Evolutionary conservation across 2,113 vertebrate genomes (phyloP).

Genomic region (Carlito syrichta): DNA sequence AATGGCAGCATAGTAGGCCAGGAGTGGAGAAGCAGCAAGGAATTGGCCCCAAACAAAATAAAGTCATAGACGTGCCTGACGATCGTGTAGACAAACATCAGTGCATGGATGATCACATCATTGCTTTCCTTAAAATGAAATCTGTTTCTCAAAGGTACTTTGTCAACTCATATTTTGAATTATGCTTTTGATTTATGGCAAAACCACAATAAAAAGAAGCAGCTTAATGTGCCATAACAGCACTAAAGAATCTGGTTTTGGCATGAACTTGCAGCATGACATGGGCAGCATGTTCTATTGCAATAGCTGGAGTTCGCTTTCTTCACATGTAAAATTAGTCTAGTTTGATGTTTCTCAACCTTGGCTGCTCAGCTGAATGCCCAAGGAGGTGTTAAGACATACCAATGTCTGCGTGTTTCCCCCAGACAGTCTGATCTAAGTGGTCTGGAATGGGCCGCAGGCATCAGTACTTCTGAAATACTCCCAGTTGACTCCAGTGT

Average conservation of each 20-base stretch:
- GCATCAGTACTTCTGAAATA: background rate
- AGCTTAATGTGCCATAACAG: background rate
- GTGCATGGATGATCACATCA: background rate
- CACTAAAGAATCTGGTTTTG: background rate
- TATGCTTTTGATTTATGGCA: background rate
- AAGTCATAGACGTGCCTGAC: background rate
- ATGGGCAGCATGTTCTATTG: background rate
- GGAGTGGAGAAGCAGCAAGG: background rate
- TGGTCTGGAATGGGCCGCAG: background rate
- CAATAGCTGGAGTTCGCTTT: background rate
- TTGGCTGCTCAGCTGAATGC: background rate
- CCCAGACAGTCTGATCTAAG: background rate
- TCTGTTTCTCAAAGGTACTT: background rate
- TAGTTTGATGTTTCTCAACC: too few relatives aligned
- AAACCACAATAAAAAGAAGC: background rate
- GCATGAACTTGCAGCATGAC: background rate
- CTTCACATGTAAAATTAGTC: background rate
- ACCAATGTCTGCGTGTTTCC: background rate
- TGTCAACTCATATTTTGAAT: background rate
- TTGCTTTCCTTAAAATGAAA: background rate
- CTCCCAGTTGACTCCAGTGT: background rate
- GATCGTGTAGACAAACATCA: background rate
- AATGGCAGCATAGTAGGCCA: background rate
- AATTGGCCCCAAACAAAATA: background rate
- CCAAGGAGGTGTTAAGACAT: background rate